Evolutionary conservation across 2,797 vertebrate genomes (phyloP).

Genomic region (Pelodytes ibericus): DNA sequence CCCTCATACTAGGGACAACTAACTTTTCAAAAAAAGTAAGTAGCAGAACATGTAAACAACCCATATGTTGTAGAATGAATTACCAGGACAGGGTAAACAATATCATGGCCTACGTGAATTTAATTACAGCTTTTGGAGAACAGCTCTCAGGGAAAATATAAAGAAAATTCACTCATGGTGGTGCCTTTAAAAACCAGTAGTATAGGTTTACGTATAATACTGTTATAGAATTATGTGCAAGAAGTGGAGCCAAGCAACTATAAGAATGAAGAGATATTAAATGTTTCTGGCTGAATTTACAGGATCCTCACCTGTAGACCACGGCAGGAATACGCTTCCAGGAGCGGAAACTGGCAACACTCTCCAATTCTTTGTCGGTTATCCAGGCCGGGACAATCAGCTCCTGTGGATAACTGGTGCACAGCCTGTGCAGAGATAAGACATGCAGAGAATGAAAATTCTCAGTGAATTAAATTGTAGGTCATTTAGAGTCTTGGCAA

Average conservation of each 20-base stretch:
- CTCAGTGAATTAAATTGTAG: neutral
- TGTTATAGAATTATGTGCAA: neutral
- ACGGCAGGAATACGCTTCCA: conserved; percentile 97
- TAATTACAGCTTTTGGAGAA: no score
- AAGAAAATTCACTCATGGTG: no score
- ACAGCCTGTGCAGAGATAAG: conserved; percentile 77
- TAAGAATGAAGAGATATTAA: neutral
- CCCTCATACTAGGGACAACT: no score
- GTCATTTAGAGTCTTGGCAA: neutral
- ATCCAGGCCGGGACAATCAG: conserved; percentile 96
- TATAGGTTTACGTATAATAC: no score
- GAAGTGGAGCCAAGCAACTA: neutral
- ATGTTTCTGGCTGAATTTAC: neutral
- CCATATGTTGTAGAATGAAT: no score
- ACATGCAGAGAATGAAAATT: conserved; percentile 34
- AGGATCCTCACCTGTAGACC: conserved; percentile 85
- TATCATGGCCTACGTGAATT: no score
- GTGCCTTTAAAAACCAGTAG: no score
- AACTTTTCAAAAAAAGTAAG: no score
- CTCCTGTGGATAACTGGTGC: conserved; percentile 94
- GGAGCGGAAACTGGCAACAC: conserved; percentile 92
- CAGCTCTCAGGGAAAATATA: no score
- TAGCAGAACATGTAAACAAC: no score
- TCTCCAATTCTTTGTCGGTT: conserved; percentile 96
- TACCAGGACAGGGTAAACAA: no score